phyloP scores from a whole-genome alignment of 2,113 vertebrate genomes.

The Platanista minor region DNA sequence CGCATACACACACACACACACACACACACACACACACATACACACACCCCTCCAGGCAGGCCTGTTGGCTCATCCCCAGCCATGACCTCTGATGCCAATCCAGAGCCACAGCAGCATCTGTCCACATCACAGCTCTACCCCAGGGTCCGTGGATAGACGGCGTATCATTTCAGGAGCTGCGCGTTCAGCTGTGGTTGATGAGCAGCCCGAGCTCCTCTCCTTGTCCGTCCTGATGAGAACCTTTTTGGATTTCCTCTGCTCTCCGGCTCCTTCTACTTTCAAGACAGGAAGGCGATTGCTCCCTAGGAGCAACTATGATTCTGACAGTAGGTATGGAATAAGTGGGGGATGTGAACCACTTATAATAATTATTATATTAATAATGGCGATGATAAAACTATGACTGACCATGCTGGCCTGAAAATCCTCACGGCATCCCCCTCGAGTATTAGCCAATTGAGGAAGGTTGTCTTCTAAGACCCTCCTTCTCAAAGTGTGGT shows the following conservation, averaged over 20 bases:
- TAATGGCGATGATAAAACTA: fast-evolving
- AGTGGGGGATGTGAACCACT: fast-evolving
- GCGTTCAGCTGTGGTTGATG: neutral
- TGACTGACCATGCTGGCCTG: neutral
- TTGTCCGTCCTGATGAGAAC: neutral
- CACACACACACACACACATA: neutral
- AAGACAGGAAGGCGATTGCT: neutral
- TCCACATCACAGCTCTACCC: neutral
- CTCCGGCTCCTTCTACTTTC: neutral
- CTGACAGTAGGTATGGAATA: neutral
- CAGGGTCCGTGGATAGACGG: fast-evolving
- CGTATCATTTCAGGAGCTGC: neutral
- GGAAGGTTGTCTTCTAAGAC: neutral
- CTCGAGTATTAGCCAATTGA: fast-evolving
- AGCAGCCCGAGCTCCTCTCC: too few species aligned
- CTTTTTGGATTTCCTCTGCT: neutral
- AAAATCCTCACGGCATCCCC: neutral
- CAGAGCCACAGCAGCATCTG: neutral
- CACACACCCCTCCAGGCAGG: neutral
- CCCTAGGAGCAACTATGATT: neutral
- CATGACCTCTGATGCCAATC: neutral
- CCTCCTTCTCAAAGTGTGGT: neutral
- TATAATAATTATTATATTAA: too few species aligned
- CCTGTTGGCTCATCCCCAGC: fast-evolving
- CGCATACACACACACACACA: neutral